phyloP scores from a whole-genome alignment of 2,888 invertebrate species.

The Caenorhabditis doughertyi region DNA sequence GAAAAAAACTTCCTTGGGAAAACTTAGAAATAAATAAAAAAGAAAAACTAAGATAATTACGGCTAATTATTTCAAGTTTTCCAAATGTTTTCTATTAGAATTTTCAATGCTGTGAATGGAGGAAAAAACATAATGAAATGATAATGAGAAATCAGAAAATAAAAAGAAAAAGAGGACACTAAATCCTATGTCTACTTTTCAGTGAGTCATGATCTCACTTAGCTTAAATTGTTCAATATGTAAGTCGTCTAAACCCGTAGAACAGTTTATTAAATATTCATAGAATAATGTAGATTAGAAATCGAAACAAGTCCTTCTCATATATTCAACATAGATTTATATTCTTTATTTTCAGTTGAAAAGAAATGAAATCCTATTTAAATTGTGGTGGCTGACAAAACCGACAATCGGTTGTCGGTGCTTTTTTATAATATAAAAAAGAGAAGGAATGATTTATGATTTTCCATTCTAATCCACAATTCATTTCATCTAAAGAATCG shows the following conservation, averaged over 20 bases:
- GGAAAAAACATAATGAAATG: constrained; percentile 24
- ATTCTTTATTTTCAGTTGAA: background rate
- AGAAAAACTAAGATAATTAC: constrained; percentile 22
- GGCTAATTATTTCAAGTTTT: constrained; percentile 33
- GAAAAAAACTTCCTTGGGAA: background rate
- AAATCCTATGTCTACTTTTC: background rate
- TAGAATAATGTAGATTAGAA: background rate
- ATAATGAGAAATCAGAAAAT: constrained; percentile 3
- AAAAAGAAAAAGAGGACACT: background rate
- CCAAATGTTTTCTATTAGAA: background rate
- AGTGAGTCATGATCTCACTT: constrained; percentile 4
- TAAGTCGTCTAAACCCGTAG: background rate
- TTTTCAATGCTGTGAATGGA: background rate
- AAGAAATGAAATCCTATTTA: background rate
- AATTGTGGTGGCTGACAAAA: background rate
- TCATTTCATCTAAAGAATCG: background rate
- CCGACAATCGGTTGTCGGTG: background rate
- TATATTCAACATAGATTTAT: no score
- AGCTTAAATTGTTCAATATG: background rate
- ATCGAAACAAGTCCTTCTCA: background rate
- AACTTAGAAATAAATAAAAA: background rate
- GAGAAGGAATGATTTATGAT: background rate
- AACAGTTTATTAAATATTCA: background rate
- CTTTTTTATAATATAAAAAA: background rate
- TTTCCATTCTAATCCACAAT: background rate